A percentile compares a stretch with the other conserved stretches of the same genome.
Evolutionary conservation across 2,888 invertebrate genomes (phyloP).

Genomic region (Scrobipalpa atriplicella): DNA sequence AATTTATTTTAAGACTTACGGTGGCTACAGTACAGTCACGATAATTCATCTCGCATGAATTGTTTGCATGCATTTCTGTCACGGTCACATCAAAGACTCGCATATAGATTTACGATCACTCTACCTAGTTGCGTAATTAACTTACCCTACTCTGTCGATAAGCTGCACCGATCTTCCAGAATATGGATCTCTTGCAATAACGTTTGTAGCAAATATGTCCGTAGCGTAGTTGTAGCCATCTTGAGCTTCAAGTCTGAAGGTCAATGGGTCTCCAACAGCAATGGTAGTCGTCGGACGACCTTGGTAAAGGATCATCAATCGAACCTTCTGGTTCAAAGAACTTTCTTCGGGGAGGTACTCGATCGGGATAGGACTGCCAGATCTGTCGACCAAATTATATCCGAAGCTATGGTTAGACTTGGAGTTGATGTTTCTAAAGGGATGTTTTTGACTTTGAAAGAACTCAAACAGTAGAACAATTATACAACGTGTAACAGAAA

Average conservation of each 20-base stretch:
- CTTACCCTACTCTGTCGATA: slow-evolving; percentile 94
- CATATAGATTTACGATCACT: not conserved
- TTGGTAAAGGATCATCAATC: slow-evolving; percentile 93
- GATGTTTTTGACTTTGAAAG: slow-evolving; percentile 66
- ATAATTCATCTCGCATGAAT: not conserved
- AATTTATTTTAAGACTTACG: slow-evolving; percentile 6
- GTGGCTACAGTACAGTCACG: not conserved
- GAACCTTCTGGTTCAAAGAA: slow-evolving; percentile 93
- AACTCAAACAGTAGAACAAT: slow-evolving; percentile 41
- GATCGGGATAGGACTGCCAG: slow-evolving; percentile 95
- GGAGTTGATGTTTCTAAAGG: slow-evolving; percentile 41
- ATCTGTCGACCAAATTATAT: slow-evolving; percentile 84
- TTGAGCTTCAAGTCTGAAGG: slow-evolving; percentile 94
- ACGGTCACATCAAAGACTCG: not conserved
- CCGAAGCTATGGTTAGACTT: slow-evolving; percentile 78
- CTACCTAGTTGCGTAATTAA: slow-evolving; percentile 27
- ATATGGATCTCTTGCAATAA: slow-evolving; percentile 95
- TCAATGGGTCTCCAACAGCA: slow-evolving; percentile 95
- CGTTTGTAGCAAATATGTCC: slow-evolving; percentile 96
- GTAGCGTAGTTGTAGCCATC: slow-evolving; percentile 94
- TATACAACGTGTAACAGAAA: too few species aligned
- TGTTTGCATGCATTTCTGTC: not conserved
- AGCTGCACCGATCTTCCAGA: slow-evolving; percentile 94
- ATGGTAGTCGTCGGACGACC: slow-evolving; percentile 96
- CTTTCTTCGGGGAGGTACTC: slow-evolving; percentile 96